These are phyloP conservation scores for Thalassarche chlororhynchos DNA, from an alignment of 2,113 vertebrate species.

Conservation along the genomic window DNA sequence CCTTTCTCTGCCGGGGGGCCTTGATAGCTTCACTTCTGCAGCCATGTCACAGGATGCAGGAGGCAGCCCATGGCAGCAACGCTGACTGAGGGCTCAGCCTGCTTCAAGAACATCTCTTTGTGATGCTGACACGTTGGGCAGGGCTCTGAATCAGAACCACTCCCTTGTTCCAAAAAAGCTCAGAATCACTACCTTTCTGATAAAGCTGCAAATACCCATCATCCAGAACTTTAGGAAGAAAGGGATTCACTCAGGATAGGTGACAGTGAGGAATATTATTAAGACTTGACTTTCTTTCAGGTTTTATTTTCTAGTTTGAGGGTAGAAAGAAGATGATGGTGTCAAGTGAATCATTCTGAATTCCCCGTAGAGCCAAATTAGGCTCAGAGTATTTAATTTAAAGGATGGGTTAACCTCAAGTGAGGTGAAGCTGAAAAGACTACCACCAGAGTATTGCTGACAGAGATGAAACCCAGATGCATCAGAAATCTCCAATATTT, in stretches of 20 bases:
- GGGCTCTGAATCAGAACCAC: background rate
- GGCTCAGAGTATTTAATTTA: background rate
- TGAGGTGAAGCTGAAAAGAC: slow-evolving; percentile 7
- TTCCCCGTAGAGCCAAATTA: background rate
- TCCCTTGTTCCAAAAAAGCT: background rate
- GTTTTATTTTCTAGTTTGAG: background rate
- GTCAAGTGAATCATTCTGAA: background rate
- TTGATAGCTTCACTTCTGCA: background rate
- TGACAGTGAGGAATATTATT: background rate
- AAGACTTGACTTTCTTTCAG: background rate
- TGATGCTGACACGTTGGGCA: fast-evolving
- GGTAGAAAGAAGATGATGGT: background rate
- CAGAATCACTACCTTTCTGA: background rate
- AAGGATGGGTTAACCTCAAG: background rate
- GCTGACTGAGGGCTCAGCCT: background rate
- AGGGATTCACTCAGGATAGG: background rate
- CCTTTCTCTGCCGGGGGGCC: background rate
- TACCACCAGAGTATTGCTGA: background rate
- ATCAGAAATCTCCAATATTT: background rate
- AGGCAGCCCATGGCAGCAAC: fast-evolving
- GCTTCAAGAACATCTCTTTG: background rate
- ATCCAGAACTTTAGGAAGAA: background rate
- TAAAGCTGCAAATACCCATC: background rate
- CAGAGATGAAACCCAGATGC: background rate
- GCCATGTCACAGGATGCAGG: background rate